phyloP scores from a whole-genome alignment of 1,140 invertebrate genomes.

The Heliconius congener region DNA sequence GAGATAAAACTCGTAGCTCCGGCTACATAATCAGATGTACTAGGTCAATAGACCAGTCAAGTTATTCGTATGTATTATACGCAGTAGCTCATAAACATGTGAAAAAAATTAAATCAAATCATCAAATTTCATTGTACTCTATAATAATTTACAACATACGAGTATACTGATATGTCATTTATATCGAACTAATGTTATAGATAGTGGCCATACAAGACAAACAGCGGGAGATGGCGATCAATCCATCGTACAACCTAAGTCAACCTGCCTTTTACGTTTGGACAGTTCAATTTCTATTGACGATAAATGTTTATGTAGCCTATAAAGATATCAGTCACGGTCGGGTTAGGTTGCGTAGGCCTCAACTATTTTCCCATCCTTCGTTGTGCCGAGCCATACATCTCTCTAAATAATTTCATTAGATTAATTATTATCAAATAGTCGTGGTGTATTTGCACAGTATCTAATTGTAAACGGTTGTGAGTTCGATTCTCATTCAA shows the following conservation, averaged over 20 bases:
- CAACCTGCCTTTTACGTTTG: constrained; percentile 18
- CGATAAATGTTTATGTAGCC: constrained; percentile 20
- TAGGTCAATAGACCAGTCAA: neutral
- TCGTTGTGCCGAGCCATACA: neutral
- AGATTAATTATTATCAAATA: neutral
- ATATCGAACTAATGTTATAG: neutral
- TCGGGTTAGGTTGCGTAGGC: neutral
- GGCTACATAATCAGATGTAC: neutral
- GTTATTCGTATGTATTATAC: neutral
- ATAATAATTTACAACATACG: no score
- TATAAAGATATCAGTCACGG: constrained; percentile 21
- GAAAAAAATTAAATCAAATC: neutral
- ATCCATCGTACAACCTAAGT: constrained; percentile 11
- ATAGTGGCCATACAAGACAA: constrained; percentile 1
- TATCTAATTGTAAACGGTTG: no score
- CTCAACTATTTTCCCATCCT: constrained; percentile 5
- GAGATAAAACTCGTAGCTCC: neutral
- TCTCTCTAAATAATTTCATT: neutral
- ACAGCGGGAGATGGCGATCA: constrained; percentile 6
- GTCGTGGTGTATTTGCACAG: no score
- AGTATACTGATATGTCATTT: neutral
- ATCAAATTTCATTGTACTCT: neutral
- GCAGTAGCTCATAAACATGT: neutral
- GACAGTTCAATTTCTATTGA: constrained; percentile 21
- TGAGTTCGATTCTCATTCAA: no score